Conservation (phyloP, 2,797 vertebrate species). For the Adrianichthys oophorus region DNA sequence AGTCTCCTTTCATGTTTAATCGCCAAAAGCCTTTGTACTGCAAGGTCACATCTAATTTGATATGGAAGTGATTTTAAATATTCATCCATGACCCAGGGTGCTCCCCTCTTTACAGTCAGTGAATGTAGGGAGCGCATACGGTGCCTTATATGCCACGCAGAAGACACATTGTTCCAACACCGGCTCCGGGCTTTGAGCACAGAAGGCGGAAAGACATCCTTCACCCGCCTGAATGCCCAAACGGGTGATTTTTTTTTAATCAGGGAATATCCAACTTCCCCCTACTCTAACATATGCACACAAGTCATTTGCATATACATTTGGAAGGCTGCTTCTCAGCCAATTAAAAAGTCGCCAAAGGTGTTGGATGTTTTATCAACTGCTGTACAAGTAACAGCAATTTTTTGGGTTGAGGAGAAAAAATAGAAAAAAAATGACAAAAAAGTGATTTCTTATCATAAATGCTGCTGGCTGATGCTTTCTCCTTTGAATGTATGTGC, state of each 20-base stretch:
- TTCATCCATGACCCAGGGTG: constrained; percentile 72
- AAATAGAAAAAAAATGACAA: no score
- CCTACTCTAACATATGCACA: neutral
- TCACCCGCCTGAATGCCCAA: constrained; percentile 1
- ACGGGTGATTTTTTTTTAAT: constrained; percentile 38
- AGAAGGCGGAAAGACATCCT: constrained; percentile 21
- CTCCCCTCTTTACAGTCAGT: constrained; percentile 37
- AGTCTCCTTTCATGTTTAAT: constrained; percentile 51
- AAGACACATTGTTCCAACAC: constrained; percentile 25
- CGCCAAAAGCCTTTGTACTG: constrained; percentile 47
- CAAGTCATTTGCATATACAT: constrained; percentile 67
- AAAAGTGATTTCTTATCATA: no score
- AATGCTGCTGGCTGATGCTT: no score
- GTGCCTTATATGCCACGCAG: constrained; percentile 41
- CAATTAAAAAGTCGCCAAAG: constrained; percentile 68
- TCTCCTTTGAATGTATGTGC: no score
- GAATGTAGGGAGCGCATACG: neutral
- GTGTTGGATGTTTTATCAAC: constrained; percentile 67
- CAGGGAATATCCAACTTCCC: constrained; percentile 1
- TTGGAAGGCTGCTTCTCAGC: constrained; percentile 42
- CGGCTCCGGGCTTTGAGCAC: constrained; percentile 41
- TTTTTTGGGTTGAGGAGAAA: no score
- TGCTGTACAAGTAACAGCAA: constrained; percentile 37
- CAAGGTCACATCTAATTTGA: constrained; percentile 76
- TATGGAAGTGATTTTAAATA: constrained; percentile 69